A percentile compares a stretch with the other conserved stretches of the same genome.
phyloP scores from a whole-genome alignment of 1,140 invertebrate species.

The Drosophila bocki region DNA sequence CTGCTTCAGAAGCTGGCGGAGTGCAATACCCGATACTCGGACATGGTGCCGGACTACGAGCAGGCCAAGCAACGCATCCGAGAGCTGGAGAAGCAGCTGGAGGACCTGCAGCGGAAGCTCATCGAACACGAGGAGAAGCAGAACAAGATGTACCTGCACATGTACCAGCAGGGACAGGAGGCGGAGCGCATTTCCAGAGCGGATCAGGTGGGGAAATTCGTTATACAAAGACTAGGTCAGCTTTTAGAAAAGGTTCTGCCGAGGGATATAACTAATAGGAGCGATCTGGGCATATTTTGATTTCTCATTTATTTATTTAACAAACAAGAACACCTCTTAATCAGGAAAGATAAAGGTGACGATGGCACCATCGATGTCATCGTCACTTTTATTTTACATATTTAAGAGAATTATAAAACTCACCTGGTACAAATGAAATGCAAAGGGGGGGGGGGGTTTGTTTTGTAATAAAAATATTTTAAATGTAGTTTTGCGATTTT shows the following conservation, averaged over 20 bases:
- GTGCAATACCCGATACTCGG: slow-evolving; percentile 90
- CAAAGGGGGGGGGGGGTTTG: too few species aligned
- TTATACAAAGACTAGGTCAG: not conserved
- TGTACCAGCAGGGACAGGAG: slow-evolving; percentile 93
- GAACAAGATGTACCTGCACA: slow-evolving; percentile 91
- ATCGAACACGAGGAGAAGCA: slow-evolving; percentile 91
- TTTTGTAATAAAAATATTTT: not conserved
- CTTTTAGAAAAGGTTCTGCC: not conserved
- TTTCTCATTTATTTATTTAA: not conserved
- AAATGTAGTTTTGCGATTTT: not conserved
- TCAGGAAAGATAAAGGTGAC: not conserved
- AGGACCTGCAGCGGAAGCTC: slow-evolving; percentile 88
- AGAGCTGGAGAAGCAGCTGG: slow-evolving; percentile 89
- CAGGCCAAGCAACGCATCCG: slow-evolving; percentile 88
- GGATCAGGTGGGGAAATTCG: slow-evolving; percentile 86
- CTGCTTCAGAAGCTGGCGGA: slow-evolving; percentile 92
- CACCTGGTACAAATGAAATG: too few species aligned
- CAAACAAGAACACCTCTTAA: not conserved
- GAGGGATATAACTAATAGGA: not conserved
- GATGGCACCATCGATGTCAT: not conserved
- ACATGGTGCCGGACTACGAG: slow-evolving; percentile 89
- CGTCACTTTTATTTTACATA: not conserved
- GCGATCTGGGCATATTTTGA: slow-evolving; percentile 2
- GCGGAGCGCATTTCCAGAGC: slow-evolving; percentile 89
- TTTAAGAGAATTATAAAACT: not conserved